Evolutionary conservation across 2,113 vertebrate genomes (phyloP), one percentile per base, ranked within the genome.

Genomic region (Rhombomys opimus): DNA sequence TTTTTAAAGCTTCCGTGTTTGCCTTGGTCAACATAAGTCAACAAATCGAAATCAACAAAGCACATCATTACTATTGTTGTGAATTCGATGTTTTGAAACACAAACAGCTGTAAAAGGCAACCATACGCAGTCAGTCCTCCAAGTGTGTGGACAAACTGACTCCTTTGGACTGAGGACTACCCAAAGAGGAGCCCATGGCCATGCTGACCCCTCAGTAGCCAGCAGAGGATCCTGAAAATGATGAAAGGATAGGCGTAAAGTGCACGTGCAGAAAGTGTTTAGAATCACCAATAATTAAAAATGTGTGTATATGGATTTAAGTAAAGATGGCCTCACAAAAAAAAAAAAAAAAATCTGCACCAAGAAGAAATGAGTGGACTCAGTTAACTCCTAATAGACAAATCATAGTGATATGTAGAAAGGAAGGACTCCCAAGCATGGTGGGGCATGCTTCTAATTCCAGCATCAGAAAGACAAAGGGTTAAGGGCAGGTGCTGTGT

Each of bases 21-120:
- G 73, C 15, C 70, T 72, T 80, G 57, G 57, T 57, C 3, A 57
- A 57, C 57, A 57, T 22, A 95, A 89, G 84, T 78, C 23, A 90
- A 93, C 27, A 84, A 75, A 52, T 78, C 87, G 91, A n/a, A 59
- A 72, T 52, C 70, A 63, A 35, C 68, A 93, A 86, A 94, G 87
- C 20, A 17, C 61, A 92, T 10, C 72, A 25, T 5, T 35, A 68
- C 30, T 72, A 94, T 12, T 89, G 30, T 54, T 80, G 17, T 41
- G 15, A 84, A 50, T 11, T 15, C 27, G 52, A 23, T 57, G 54
- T 54, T 78, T 91, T 85, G 41, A 57, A 78, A 86, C 22, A 84
- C 35, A 73, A 35, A 67, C 5, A 67, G 70, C 30, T 91, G 61
- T n/a, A 88, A 70, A 88, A 61, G 25, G 30, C 15, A 72, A 63